These are phyloP conservation scores for Anolis carolinensis DNA, from an alignment of 2,113 vertebrate species.

Conservation along the genomic window DNA sequence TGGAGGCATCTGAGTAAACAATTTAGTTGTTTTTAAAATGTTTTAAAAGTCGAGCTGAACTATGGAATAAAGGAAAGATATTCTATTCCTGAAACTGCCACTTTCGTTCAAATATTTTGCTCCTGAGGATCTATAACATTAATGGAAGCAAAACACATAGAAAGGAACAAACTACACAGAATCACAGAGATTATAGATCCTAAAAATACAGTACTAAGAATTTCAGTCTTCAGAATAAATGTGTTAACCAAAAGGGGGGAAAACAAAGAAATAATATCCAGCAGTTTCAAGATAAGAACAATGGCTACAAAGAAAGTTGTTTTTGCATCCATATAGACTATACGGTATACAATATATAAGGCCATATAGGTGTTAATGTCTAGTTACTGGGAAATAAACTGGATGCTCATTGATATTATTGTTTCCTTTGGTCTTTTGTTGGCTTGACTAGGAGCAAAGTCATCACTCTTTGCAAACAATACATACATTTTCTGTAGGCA, in stretches of 20 bases:
- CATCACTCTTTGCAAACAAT: background rate
- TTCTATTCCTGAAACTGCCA: background rate
- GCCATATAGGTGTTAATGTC: background rate
- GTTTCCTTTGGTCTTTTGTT: background rate
- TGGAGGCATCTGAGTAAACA: background rate
- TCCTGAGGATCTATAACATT: background rate
- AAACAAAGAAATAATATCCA: background rate
- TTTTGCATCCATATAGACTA: background rate
- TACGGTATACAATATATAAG: background rate
- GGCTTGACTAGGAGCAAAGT: background rate
- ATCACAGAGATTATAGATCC: background rate
- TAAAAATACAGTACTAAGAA: background rate
- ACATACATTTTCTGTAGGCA: too few species aligned
- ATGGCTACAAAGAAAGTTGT: background rate
- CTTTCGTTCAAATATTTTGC: background rate
- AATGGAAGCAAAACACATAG: background rate
- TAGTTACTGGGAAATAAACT: background rate
- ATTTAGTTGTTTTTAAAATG: conserved; percentile 18
- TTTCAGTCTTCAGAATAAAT: background rate
- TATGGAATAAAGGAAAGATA: background rate
- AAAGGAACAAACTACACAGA: background rate
- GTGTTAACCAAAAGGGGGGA: background rate
- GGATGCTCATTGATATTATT: background rate
- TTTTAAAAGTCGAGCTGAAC: conserved; percentile 38
- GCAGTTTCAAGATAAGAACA: fast-evolving